A percentile compares a stretch with the other conserved stretches of the same genome.
Evolutionary conservation across 2,113 vertebrate species (phyloP).

Genomic region (Mobula birostris): DNA sequence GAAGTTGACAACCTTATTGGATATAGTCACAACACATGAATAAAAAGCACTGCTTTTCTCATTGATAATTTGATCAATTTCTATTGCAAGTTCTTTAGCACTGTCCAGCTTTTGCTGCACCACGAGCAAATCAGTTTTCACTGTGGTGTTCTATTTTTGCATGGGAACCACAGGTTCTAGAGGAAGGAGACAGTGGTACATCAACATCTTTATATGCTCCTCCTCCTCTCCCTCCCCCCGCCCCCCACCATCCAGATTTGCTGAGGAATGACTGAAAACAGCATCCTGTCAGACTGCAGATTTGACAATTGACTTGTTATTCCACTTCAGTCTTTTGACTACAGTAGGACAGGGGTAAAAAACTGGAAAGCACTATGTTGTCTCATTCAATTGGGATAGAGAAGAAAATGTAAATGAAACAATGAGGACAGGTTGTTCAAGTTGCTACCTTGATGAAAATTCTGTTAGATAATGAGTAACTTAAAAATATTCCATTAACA

Average conservation of each 20-base stretch:
- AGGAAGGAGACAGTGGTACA: neutral
- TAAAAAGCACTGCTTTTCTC: neutral
- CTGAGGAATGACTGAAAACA: neutral
- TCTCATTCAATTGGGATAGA: neutral
- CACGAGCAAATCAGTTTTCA: neutral
- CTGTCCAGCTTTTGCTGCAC: neutral
- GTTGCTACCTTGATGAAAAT: neutral
- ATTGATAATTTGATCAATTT: neutral
- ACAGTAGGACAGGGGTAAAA: neutral
- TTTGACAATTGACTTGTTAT: neutral
- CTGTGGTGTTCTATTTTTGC: neutral
- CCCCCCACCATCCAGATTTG: too few species aligned
- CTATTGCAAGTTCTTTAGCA: too few species aligned
- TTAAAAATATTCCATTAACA: neutral
- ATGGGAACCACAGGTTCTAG: neutral
- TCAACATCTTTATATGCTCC: neutral
- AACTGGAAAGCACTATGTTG: neutral
- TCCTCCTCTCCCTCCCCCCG: too few species aligned
- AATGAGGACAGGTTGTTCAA: neutral
- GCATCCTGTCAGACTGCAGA: neutral
- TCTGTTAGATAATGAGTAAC: neutral
- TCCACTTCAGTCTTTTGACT: neutral
- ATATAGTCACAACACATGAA: neutral
- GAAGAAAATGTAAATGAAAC: slow-evolving; percentile 2
- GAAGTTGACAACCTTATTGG: neutral